Evolutionary conservation across 2,797 vertebrate genomes (phyloP).

Genomic region (Okamejei kenojei): DNA sequence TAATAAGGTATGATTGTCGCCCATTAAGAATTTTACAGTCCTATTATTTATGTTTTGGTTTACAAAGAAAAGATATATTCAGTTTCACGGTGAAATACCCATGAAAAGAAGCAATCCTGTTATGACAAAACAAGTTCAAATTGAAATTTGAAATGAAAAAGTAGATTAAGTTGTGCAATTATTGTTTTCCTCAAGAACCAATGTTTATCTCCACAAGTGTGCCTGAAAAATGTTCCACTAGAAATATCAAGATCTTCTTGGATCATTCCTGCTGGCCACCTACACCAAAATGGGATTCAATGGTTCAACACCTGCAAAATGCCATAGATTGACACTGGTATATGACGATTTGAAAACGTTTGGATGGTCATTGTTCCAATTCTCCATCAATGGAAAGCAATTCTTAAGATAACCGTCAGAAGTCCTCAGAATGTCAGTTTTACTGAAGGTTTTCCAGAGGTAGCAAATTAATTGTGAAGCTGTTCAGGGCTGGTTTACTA

Average conservation of each 20-base stretch:
- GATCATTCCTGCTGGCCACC: background rate
- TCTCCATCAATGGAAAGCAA: background rate
- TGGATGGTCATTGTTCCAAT: background rate
- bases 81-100: constrained; percentile 39
- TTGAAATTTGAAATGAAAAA: background rate
- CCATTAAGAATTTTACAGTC: constrained; percentile 37
- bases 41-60: constrained; percentile 39
- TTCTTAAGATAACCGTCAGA: background rate
- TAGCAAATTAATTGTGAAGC: too few relatives aligned
- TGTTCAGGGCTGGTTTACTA: too few relatives aligned
- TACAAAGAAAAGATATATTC: constrained; percentile 41
- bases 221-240: background rate
- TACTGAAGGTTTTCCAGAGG: background rate
- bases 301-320: background rate
- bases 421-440: too few relatives aligned
- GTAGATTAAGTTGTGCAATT: background rate
- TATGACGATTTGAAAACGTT: too few relatives aligned
- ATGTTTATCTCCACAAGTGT: background rate
- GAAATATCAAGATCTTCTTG: background rate
- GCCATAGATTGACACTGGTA: background rate
- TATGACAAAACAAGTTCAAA: background rate
- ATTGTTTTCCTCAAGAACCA: background rate
- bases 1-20: constrained; percentile 43
- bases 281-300: background rate
- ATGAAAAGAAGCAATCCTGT: constrained; percentile 38